Evolutionary conservation across 2,797 vertebrate genomes (phyloP).

Genomic region (Enteromius unitaeniatus): DNA sequence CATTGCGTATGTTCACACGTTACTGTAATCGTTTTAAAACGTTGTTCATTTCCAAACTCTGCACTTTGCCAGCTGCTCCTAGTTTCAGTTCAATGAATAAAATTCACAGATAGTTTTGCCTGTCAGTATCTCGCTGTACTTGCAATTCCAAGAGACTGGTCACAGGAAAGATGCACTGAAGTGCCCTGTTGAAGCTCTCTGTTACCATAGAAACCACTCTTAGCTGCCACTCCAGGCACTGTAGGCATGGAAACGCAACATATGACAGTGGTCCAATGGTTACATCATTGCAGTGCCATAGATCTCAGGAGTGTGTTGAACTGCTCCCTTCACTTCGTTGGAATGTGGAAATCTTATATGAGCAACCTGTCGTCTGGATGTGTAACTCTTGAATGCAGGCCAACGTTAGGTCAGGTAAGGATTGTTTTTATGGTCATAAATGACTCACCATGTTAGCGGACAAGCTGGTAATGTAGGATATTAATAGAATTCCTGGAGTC

Average conservation of each 20-base stretch:
- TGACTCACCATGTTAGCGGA: constrained; percentile 40
- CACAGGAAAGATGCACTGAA: constrained; percentile 59
- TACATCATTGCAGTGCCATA: constrained; percentile 65
- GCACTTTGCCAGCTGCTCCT: not conserved
- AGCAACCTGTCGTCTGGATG: constrained; percentile 46
- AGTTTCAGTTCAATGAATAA: not conserved
- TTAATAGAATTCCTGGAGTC: constrained; percentile 53
- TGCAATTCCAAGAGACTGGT: constrained; percentile 53
- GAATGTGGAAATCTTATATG: constrained; percentile 57
- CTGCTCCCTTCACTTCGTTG: constrained; percentile 55
- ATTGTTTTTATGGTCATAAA: constrained; percentile 35
- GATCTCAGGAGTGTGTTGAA: constrained; percentile 50
- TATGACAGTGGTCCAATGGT: constrained; percentile 62
- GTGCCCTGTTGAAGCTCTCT: constrained; percentile 59
- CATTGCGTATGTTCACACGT: not conserved
- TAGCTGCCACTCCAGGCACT: constrained; percentile 74
- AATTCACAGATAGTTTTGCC: not conserved
- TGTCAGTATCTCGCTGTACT: constrained; percentile 33
- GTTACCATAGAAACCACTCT: constrained; percentile 73
- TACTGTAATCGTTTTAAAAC: not conserved
- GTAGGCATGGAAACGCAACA: constrained; percentile 72
- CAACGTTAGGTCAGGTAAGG: constrained; percentile 57
- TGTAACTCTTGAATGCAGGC: constrained; percentile 52
- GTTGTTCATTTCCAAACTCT: not conserved
- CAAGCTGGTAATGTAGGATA: constrained; percentile 45